Conservation (phyloP, 2,797 vertebrate species). For the Strix occidentalis region DNA sequence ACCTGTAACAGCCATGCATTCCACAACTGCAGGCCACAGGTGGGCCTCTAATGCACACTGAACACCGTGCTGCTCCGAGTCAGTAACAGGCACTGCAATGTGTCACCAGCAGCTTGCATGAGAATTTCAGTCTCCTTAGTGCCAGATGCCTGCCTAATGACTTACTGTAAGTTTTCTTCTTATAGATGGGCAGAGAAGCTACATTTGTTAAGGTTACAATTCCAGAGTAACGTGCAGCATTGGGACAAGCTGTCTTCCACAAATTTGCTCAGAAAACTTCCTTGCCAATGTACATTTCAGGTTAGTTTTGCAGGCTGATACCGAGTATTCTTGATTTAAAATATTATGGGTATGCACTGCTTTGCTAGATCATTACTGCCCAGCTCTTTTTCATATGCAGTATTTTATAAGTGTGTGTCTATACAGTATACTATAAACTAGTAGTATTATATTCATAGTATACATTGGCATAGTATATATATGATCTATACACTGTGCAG, state of each 20-base stretch:
- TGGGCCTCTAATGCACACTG: background rate
- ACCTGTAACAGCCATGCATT: background rate
- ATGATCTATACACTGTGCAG: background rate
- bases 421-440: background rate
- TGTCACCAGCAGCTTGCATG: background rate
- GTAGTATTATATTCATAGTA: background rate
- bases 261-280: background rate
- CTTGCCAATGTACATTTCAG: background rate
- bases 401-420: background rate
- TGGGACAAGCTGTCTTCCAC: background rate
- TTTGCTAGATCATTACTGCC: background rate
- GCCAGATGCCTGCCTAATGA: background rate
- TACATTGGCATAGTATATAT: background rate
- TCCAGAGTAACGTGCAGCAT: rapidly evolving
- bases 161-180: background rate
- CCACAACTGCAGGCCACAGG: background rate
- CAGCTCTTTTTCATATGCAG: background rate
- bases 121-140: background rate
- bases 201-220: background rate
- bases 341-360: background rate
- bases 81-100: background rate
- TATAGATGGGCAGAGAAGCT: background rate
- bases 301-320: background rate
- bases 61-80: rapidly evolving
- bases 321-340: background rate